phyloP scores from a whole-genome alignment of 1,140 invertebrate species.

The Bombus vancouverensis region DNA sequence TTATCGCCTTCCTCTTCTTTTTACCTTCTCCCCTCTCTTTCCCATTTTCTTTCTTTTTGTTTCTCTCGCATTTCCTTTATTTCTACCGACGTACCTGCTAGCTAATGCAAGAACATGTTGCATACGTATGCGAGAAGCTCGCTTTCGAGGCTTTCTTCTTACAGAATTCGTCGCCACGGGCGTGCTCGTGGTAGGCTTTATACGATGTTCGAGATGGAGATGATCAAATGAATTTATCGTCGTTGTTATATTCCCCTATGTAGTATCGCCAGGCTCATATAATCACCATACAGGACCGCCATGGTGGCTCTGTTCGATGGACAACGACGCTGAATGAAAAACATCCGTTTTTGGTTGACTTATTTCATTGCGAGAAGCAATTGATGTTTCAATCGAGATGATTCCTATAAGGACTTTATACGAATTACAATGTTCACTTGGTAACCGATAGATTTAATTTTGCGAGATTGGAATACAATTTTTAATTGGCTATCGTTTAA shows the following conservation, averaged over 20 bases:
- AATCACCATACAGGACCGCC: neutral
- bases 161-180: slow-evolving; percentile 49
- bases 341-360: neutral
- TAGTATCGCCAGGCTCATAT: neutral
- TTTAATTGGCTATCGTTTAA: too few relatives aligned
- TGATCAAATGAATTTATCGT: slow-evolving; percentile 53
- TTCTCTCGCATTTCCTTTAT: slow-evolving; percentile 37
- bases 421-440: neutral
- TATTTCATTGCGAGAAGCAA: neutral
- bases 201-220: slow-evolving; percentile 15
- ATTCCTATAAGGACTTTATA: neutral
- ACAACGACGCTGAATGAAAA: neutral
- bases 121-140: slow-evolving; percentile 1
- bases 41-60: neutral
- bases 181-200: slow-evolving; percentile 41
- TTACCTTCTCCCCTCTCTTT: neutral
- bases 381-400: neutral
- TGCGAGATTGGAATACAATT: neutral
- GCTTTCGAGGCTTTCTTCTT: slow-evolving; percentile 16
- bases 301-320: neutral
- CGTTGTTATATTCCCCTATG: slow-evolving; percentile 12
- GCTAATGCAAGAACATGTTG: slow-evolving; percentile 4
- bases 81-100: slow-evolving; percentile 32
- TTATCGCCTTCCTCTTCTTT: slow-evolving; percentile 9
- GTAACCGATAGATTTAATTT: neutral